Percentiles rank a stretch among this genome's conserved stretches.
Conservation (phyloP, 2,797 vertebrate genomes). For the Ctenopoma kingsleyae region DNA sequence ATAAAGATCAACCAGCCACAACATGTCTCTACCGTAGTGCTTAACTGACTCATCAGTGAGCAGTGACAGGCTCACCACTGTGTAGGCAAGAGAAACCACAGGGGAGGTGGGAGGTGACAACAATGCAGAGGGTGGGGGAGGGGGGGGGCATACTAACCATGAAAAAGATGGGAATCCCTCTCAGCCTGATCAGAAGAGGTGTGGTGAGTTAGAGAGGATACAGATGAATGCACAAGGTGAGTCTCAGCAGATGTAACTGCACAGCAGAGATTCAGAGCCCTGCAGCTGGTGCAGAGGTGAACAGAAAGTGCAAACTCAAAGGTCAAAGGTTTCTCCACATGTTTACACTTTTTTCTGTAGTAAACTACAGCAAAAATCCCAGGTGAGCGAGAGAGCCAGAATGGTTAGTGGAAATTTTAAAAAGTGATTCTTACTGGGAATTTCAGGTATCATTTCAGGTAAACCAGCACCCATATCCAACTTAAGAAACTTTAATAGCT, state of each 20-base stretch:
- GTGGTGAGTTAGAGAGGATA: constrained; percentile 36
- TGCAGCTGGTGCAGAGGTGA: constrained; percentile 62
- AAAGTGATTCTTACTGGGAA: neutral
- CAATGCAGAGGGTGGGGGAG: neutral
- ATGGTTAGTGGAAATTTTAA: constrained; percentile 14
- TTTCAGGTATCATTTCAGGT: constrained; percentile 38
- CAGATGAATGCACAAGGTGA: constrained; percentile 37
- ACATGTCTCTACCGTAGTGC: constrained; percentile 7
- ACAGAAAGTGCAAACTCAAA: constrained; percentile 67
- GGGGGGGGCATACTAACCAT: constrained; percentile 12
- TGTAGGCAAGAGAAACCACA: constrained; percentile 64
- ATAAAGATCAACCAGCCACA: constrained; percentile 73
- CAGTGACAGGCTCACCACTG: constrained; percentile 43
- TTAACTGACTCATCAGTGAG: constrained; percentile 58
- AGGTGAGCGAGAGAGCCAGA: constrained; percentile 32
- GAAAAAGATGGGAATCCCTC: constrained; percentile 74
- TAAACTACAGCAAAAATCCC: constrained; percentile 67
- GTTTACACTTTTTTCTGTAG: constrained; percentile 32
- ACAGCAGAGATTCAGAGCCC: constrained; percentile 9
- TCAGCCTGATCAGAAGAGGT: constrained; percentile 51
- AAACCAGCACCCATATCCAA: constrained; percentile 25
- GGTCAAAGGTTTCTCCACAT: constrained; percentile 55
- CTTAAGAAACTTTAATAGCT: neutral
- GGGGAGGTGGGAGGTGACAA: constrained; percentile 39
- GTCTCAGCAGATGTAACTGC: constrained; percentile 22